These are phyloP conservation scores for Phyto melanocephala DNA, from an alignment of 2,888 invertebrate species.

Conservation along the genomic window DNA sequence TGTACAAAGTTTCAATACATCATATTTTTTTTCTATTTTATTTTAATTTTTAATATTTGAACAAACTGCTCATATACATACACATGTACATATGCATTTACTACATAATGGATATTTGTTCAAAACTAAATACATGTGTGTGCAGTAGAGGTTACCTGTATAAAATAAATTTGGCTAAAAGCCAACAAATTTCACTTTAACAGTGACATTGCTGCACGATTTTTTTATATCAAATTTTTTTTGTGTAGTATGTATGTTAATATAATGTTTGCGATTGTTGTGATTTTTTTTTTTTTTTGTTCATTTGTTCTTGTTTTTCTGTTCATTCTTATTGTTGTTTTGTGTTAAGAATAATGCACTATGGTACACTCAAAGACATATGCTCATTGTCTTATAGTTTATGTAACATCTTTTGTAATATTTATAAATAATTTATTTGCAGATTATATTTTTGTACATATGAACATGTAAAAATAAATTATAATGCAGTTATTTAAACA, in stretches of 20 bases:
- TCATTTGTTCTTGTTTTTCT: not conserved
- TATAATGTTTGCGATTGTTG: conserved; percentile 31
- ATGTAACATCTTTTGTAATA: not conserved
- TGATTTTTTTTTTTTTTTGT: not conserved
- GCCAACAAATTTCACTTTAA: conserved; percentile 64
- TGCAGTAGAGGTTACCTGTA: not conserved
- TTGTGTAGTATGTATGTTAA: not conserved
- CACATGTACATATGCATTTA: not conserved
- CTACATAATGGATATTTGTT: not conserved
- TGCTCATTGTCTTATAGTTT: not conserved
- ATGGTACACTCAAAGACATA: conserved; percentile 37
- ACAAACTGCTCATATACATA: not conserved
- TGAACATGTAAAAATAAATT: conserved; percentile 15
- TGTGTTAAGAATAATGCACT: conserved; percentile 19
- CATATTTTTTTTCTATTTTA: conserved; percentile 24
- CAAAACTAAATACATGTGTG: not conserved
- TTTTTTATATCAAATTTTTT: conserved; percentile 41
- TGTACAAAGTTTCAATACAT: conserved; percentile 27
- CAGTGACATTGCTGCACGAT: conserved; percentile 62
- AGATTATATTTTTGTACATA: not conserved
- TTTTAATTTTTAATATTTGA: not conserved
- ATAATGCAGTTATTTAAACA: conserved; percentile 45
- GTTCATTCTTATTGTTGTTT: not conserved
- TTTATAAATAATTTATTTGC: conserved; percentile 22
- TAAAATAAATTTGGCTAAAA: conserved; percentile 26